Base-by-base conservation (phyloP, 2,113 vertebrate species). In the Barnardius zonarius region DNA sequence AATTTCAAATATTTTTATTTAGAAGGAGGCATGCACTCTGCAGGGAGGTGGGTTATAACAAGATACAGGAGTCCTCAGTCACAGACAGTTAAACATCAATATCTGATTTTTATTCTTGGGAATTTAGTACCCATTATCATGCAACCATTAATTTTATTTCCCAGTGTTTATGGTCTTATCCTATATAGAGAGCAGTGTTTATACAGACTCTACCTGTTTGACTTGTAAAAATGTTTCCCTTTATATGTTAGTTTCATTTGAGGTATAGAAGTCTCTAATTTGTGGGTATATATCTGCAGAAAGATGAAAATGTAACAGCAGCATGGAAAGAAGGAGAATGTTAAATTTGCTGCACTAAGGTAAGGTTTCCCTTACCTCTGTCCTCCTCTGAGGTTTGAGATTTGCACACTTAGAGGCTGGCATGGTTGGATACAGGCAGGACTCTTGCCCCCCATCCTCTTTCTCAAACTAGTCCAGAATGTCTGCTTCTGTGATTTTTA, bases 91-190 rank as follows among this genome's bases (percentile, higher is more conserved):
- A 81, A 88, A 75, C 62, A 41, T 90, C 69, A 86, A 52, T 46
- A 84, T 96, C 81, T 91, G 86, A 75, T 93, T 82, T 80, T 91
- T 95, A 84, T 95, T 94, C 55, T 88, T 93, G 77, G 66, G 69
- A 92, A 62, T 89, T 68, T 61, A 79, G 69, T 79, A 52, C 52
- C 57, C 86, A 64, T 91, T 94, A 88, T 80, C 83, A 78, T 82
- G 93, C 90, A 94, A 68, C 73, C 92, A 92, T 92, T 93, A 75
- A 92, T 92, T 97, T 92, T 92, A 94, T 90, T 95, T 97, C 66
- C 62, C 48, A 55, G 61, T 74, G 73, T 93, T 95, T 96, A 86
- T 78, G 66, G 67, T 92, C 64, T 92, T 96, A 95, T 86, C 76
- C 88, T 93, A 11, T 88, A 83, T 82, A 74, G 35, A 94, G 67